Percentiles rank a stretch among this genome's conserved stretches.
These are phyloP conservation scores for Phalacrocorax carbo DNA, from an alignment of 2,113 vertebrate species.

Conservation along the genomic window DNA sequence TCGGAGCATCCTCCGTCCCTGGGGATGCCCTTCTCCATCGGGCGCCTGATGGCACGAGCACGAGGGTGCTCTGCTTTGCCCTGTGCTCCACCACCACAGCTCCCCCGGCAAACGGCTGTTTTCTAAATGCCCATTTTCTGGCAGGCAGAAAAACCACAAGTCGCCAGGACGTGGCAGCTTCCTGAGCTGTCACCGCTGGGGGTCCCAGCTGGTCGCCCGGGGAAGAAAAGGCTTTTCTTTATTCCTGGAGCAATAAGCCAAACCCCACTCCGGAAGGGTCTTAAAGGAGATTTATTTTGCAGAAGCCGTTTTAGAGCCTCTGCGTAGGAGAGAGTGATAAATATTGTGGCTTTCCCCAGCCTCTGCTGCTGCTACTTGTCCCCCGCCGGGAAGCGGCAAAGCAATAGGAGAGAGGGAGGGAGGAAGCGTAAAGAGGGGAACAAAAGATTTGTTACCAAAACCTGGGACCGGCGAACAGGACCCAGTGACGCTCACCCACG, in stretches of 20 bases:
- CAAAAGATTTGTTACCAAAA: not conserved
- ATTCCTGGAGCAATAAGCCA: not conserved
- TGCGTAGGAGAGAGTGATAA: not conserved
- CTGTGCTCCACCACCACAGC: not conserved
- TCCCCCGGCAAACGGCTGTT: not conserved
- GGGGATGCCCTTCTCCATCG: not conserved
- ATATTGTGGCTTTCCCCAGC: not conserved
- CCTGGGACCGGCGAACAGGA: fast-evolving
- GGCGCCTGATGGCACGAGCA: not conserved
- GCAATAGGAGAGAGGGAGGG: not conserved
- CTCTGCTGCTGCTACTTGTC: not conserved
- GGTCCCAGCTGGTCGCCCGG: not conserved
- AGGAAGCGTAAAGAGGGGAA: not conserved
- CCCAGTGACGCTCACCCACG: fast-evolving
- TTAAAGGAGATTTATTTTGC: conserved; percentile 3
- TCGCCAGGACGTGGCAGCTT: fast-evolving
- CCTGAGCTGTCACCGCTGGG: fast-evolving
- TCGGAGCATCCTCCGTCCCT: not conserved
- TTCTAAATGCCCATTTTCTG: not conserved
- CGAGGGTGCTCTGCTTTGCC: not conserved
- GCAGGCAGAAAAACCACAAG: not conserved
- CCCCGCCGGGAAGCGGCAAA: not conserved
- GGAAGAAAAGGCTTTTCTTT: not conserved
- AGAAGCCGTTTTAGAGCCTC: not conserved
- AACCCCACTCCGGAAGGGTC: not conserved